Evolutionary conservation across 2,113 vertebrate genomes (phyloP), one percentile per base, ranked within the genome.

Genomic region (Turdus rufiventris): DNA sequence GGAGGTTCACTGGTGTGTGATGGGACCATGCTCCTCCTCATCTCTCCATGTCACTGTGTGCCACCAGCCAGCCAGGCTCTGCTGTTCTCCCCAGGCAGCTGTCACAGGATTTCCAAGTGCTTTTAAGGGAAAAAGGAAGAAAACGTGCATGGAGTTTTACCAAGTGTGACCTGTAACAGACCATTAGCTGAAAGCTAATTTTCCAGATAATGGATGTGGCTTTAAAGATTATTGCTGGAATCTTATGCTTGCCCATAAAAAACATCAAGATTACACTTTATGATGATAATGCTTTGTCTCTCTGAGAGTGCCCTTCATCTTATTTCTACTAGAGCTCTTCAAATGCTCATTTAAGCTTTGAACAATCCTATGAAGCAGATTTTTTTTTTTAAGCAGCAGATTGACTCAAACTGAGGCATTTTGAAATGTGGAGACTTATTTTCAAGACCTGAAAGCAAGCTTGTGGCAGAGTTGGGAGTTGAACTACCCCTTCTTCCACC

Each of bases 171-270:
- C 72, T 68, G 68, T 91, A 87, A 92, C 63, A 92, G 40, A n/a
- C 74, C 77, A 61, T 96, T 89, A 89, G 74, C 77, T 91, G 70
- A 85, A 93, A 94, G 83, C 43, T 3, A 24, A 84, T 96, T 96
- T 96, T 96, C 88, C 85, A 85, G 79, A 67, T 95, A 96, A 91
- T 67, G 72, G 79, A 48, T 4, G 13, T 94, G 88, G 34, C 92
- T 96, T 95, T 94, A 94, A 92, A 93, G 91, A 74, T 92, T 92
- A 89, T 70, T 67, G 65, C 84, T 91, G 86, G 80, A 92, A 89
- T 85, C 86, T 93, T 80, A 73, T 3, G 13, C 82, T 89, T 89
- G 38, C 43, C 36, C 51, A n/a, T 63, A 74, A 84, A 93, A 87
- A 23, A 4, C 33, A 56, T 43, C 43, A 51, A 83, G 79, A 80